A percentile compares a stretch with the other conserved stretches of the same genome.
These are phyloP conservation scores for Apoda limacodes DNA, from an alignment of 2,888 invertebrate genomes.

Conservation along the genomic window DNA sequence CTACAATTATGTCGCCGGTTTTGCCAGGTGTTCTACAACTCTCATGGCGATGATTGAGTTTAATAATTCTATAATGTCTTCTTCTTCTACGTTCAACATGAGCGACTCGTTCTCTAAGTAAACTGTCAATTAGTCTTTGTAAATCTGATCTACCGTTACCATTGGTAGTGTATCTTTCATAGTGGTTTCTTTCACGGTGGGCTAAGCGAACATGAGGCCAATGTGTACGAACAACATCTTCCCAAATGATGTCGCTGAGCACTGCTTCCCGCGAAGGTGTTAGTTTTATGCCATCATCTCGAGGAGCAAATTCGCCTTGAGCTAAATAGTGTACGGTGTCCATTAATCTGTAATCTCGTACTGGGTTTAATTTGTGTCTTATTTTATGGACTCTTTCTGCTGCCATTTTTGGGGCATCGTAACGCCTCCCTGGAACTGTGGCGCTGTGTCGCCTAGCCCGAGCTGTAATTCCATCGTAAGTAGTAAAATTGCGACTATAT, in stretches of 20 bases:
- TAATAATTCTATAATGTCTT: slow-evolving; percentile 59
- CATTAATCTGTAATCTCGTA: slow-evolving; percentile 58
- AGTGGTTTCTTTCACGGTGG: slow-evolving; percentile 38
- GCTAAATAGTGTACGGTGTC: slow-evolving; percentile 63
- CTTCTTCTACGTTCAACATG: slow-evolving; percentile 54
- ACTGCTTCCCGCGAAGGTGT: slow-evolving; percentile 61
- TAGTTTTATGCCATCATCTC: slow-evolving; percentile 59
- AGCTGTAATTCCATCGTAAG: slow-evolving; percentile 58
- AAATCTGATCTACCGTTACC: slow-evolving; percentile 51
- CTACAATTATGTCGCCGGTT: slow-evolving; percentile 60
- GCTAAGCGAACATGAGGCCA: slow-evolving; percentile 55
- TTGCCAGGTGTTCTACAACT: slow-evolving; percentile 50
- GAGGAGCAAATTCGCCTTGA: slow-evolving; percentile 61
- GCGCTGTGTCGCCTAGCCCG: slow-evolving; percentile 52
- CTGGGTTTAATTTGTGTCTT: slow-evolving; percentile 56
- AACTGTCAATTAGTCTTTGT: slow-evolving; percentile 52
- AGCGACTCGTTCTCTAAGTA: slow-evolving; percentile 52
- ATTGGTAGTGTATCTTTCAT: slow-evolving; percentile 42
- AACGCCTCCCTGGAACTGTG: slow-evolving; percentile 53
- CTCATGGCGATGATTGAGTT: slow-evolving; percentile 55
- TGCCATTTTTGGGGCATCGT: slow-evolving; percentile 46
- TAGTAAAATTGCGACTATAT: slow-evolving; percentile 56
- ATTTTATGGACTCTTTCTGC: slow-evolving; percentile 58
- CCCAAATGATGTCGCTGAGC: slow-evolving; percentile 61
- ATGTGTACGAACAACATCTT: slow-evolving; percentile 61